Evolutionary conservation across 2,888 invertebrate species (phyloP).

Genomic region (Dynastes tityus): DNA sequence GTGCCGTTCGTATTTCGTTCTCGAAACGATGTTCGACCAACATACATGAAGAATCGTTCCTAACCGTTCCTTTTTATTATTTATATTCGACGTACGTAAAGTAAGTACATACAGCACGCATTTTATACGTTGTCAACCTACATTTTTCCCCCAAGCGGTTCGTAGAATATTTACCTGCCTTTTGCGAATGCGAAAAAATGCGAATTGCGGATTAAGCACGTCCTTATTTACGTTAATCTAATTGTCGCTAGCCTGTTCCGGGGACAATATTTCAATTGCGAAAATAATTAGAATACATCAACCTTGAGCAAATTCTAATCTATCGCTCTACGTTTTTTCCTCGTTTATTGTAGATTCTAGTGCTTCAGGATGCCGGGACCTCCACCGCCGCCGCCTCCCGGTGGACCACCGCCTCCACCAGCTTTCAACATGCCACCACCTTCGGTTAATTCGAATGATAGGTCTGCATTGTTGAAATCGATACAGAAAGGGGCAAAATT

Average conservation of each 20-base stretch:
- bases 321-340: not conserved
- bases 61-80: not conserved
- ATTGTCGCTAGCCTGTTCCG: slow-evolving; percentile 2
- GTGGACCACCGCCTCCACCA: slow-evolving; percentile 77
- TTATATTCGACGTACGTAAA: slow-evolving; percentile 23
- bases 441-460: slow-evolving; percentile 73
- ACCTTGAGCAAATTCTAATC: slow-evolving; percentile 39
- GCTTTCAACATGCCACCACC: slow-evolving; percentile 74
- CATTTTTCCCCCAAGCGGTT: slow-evolving; percentile 2
- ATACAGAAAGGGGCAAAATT: slow-evolving; percentile 87
- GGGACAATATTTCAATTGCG: not conserved
- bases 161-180: not conserved
- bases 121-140: slow-evolving; percentile 45
- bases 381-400: slow-evolving; percentile 79
- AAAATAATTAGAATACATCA: slow-evolving; percentile 22
- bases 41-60: not conserved
- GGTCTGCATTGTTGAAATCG: slow-evolving; percentile 83
- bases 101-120: slow-evolving; percentile 13
- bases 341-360: slow-evolving; percentile 25
- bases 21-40: not conserved
- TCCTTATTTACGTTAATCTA: slow-evolving; percentile 16
- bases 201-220: not conserved
- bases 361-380: slow-evolving; percentile 70
- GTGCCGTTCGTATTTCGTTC: no score
- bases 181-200: not conserved